Evolutionary conservation across 1,140 invertebrate species (phyloP).

Genomic region (Spodoptera litura): DNA sequence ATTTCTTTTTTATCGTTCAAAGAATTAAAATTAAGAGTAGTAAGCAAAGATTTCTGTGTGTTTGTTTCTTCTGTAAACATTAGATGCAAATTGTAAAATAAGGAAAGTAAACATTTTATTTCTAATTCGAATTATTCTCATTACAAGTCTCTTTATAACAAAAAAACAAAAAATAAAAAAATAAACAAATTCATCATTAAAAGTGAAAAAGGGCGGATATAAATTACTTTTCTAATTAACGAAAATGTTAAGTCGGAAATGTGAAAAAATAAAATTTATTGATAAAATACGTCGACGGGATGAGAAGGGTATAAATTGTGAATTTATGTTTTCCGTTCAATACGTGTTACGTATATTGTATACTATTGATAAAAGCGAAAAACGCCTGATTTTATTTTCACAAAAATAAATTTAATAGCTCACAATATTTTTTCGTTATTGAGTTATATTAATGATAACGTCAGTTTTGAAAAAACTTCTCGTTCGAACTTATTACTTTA

Average conservation of each 20-base stretch:
- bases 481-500: neutral
- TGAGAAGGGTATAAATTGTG: slow-evolving; percentile 18
- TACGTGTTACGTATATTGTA: neutral
- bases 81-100: no score
- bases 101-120: no score
- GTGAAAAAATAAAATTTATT: slow-evolving; percentile 17
- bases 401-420: slow-evolving; percentile 2
- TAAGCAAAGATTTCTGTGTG: no score
- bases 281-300: slow-evolving; percentile 9
- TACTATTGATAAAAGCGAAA: neutral
- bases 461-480: neutral
- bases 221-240: slow-evolving; percentile 3
- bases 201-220: neutral
- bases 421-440: neutral
- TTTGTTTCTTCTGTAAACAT: no score
- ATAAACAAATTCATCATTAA: slow-evolving; percentile 17
- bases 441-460: neutral
- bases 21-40: no score
- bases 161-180: slow-evolving; percentile 2
- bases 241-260: neutral
- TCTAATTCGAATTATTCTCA: no score
- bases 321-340: slow-evolving; percentile 17
- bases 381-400: neutral
- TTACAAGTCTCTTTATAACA: neutral
- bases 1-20: no score